Percentiles rank a stretch among this genome's conserved stretches.
phyloP scores from a whole-genome alignment of 2,797 vertebrate genomes.

The Heterohyrax brucei region DNA sequence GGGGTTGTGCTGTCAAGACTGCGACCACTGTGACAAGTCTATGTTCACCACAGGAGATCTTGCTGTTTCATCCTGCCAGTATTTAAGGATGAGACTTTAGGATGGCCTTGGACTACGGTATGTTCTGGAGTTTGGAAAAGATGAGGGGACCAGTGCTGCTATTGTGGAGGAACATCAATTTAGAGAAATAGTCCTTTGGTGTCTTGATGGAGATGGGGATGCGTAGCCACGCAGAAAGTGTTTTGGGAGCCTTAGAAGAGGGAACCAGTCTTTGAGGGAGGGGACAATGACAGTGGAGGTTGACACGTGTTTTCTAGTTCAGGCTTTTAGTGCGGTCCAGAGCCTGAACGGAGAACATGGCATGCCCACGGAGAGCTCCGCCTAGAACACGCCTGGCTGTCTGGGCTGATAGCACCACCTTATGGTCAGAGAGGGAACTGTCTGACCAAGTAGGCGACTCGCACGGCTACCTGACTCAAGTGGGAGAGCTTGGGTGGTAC shows the following conservation, averaged over 20 bases:
- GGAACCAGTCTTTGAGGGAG: background rate
- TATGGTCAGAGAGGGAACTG: slow-evolving; percentile 76
- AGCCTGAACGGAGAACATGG: slow-evolving; percentile 45
- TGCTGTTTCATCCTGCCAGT: background rate
- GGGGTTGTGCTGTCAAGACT: background rate
- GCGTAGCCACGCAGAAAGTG: background rate
- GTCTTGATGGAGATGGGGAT: background rate
- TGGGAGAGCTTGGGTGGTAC: background rate
- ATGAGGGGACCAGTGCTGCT: background rate
- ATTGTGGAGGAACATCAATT: background rate
- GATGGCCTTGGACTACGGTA: background rate
- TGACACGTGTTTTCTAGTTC: background rate
- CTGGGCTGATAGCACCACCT: slow-evolving; percentile 81
- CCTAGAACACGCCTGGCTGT: slow-evolving; percentile 50
- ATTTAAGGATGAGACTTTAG: background rate
- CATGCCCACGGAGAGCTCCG: slow-evolving; percentile 20
- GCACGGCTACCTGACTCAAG: background rate
- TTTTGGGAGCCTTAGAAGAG: background rate
- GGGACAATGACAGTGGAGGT: background rate
- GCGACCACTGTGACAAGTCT: background rate
- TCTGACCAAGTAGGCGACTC: background rate
- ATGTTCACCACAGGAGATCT: background rate
- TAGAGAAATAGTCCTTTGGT: background rate
- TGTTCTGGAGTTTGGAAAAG: background rate
- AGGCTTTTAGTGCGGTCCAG: background rate